Conservation (phyloP, 1,140 invertebrate species). For the Calephelis virginiensis region DNA sequence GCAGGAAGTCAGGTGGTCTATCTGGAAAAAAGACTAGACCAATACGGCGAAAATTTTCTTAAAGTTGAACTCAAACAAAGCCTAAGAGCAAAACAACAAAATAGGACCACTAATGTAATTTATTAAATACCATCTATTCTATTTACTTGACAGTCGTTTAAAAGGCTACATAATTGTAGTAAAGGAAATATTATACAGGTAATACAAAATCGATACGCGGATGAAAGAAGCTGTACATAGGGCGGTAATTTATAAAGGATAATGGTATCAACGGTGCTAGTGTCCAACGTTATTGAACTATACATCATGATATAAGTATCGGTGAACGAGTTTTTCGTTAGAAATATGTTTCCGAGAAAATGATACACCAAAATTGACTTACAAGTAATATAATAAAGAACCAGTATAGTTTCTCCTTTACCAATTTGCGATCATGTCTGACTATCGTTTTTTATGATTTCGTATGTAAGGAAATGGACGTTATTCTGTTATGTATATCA, state of each 20-base stretch:
- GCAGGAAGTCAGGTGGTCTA: too few species aligned
- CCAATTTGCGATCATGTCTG: too few species aligned
- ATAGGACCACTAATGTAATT: too few species aligned
- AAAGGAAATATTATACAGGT: slow-evolving; percentile 7
- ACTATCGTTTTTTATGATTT: too few species aligned
- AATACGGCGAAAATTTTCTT: too few species aligned
- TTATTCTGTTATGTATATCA: too few species aligned
- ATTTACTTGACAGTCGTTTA: not conserved
- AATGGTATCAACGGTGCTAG: slow-evolving; percentile 6
- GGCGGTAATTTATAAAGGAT: slow-evolving; percentile 18
- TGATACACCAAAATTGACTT: not conserved
- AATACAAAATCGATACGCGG: slow-evolving; percentile 17
- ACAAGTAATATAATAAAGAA: not conserved
- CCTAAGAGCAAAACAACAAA: too few species aligned
- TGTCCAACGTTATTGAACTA: slow-evolving; percentile 11
- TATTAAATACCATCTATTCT: not conserved
- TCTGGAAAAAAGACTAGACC: too few species aligned
- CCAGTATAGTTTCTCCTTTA: too few species aligned
- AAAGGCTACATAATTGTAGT: not conserved
- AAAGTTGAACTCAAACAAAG: too few species aligned
- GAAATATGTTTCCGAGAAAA: not conserved
- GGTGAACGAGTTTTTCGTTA: not conserved
- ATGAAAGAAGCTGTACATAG: slow-evolving; percentile 9
- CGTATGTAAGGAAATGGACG: too few species aligned
- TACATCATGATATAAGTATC: slow-evolving; percentile 9